Conservation (phyloP, 2,888 invertebrate species). For the Caenorhabditis afra region DNA sequence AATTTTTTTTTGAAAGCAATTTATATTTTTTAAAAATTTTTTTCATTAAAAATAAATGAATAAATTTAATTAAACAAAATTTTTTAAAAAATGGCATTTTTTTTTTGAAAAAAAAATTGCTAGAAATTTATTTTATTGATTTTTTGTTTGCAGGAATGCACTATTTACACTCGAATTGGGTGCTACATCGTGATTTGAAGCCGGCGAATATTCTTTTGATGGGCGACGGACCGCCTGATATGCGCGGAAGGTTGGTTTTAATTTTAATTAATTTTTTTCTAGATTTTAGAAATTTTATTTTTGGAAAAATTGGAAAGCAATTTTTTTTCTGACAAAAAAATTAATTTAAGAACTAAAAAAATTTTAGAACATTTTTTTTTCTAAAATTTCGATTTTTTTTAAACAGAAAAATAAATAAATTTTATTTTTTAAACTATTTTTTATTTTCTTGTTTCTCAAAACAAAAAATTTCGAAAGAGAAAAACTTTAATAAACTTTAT, state of each 20-base stretch:
- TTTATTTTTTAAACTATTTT: no score
- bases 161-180: slow-evolving; percentile 99
- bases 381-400: neutral
- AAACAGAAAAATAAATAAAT: no score
- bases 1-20: no score
- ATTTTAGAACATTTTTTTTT: slow-evolving; percentile 3
- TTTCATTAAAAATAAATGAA: no score
- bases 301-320: no score
- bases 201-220: slow-evolving; percentile 96
- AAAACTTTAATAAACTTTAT: no score
- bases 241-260: slow-evolving; percentile 86
- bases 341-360: no score
- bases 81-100: neutral
- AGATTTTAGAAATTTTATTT: neutral
- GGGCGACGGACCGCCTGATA: slow-evolving; percentile 92
- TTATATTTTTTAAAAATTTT: neutral
- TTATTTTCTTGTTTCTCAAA: no score
- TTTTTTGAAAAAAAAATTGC: neutral
- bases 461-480: no score
- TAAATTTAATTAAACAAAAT: neutral
- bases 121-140: neutral
- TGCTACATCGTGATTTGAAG: slow-evolving; percentile 92
- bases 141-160: slow-evolving; percentile 85
- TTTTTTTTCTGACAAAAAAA: no score
- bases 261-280: neutral